Conservation (phyloP, 2,888 invertebrate species). For the Orthosia gothica region DNA sequence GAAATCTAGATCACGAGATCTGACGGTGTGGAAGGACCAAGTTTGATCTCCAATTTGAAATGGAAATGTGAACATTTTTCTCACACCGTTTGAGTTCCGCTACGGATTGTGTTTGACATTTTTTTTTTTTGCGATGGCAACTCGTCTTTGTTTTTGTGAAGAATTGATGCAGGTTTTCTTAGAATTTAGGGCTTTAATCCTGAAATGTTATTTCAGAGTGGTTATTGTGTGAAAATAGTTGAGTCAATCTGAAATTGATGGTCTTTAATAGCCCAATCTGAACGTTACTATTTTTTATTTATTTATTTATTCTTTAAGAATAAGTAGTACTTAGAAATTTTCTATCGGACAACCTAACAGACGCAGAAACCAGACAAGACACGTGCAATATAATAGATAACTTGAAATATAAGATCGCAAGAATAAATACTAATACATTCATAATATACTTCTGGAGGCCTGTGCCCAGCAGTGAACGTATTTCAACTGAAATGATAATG, state of each 20-base stretch:
- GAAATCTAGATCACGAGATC: conserved; percentile 26
- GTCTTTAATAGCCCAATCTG: background rate
- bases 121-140: background rate
- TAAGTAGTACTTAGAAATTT: too few relatives aligned
- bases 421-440: too few relatives aligned
- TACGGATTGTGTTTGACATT: background rate
- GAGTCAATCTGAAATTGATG: background rate
- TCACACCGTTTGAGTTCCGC: conserved; percentile 9
- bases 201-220: background rate
- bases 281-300: too few relatives aligned
- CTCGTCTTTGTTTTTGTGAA: background rate
- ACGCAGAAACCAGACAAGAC: too few relatives aligned
- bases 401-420: too few relatives aligned
- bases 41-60: conserved; percentile 49
- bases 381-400: too few relatives aligned
- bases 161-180: background rate
- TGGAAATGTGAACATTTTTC: conserved; percentile 45
- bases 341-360: too few relatives aligned
- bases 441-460: too few relatives aligned
- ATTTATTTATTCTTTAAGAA: too few relatives aligned
- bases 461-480: too few relatives aligned
- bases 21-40: conserved; percentile 18
- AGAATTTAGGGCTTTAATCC: background rate
- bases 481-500: too few relatives aligned
- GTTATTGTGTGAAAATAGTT: background rate